Conservation (phyloP, 2,113 vertebrate species). For the zebrafish (Danio rerio) region GRCz12tu NC_133191.1:22872501-22873000, state of each 20-base stretch:
- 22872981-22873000: slow-evolving; percentile 74
- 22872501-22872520: too few relatives aligned
- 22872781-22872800: slow-evolving; percentile 69
- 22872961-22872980: slow-evolving; percentile 64
- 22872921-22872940: slow-evolving; percentile 64
- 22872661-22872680: slow-evolving; percentile 69
- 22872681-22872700: slow-evolving; percentile 72
- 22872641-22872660: not conserved
- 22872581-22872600: too few relatives aligned
- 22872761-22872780: slow-evolving; percentile 63
- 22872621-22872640: not conserved
- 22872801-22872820: not conserved
- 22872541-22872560: too few relatives aligned
- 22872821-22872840: not conserved
- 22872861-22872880: not conserved
- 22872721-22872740: slow-evolving; percentile 69
- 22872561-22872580: too few relatives aligned
- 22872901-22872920: slow-evolving; percentile 71
- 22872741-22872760: slow-evolving; percentile 58
- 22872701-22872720: slow-evolving; percentile 69
- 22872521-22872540: too few relatives aligned
- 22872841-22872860: not conserved
- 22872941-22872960: slow-evolving; percentile 56
- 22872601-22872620: not conserved
- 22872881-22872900: slow-evolving; percentile 64